Evolutionary conservation across 2,113 vertebrate genomes (phyloP).

Genomic region (Phycodurus eques): DNA sequence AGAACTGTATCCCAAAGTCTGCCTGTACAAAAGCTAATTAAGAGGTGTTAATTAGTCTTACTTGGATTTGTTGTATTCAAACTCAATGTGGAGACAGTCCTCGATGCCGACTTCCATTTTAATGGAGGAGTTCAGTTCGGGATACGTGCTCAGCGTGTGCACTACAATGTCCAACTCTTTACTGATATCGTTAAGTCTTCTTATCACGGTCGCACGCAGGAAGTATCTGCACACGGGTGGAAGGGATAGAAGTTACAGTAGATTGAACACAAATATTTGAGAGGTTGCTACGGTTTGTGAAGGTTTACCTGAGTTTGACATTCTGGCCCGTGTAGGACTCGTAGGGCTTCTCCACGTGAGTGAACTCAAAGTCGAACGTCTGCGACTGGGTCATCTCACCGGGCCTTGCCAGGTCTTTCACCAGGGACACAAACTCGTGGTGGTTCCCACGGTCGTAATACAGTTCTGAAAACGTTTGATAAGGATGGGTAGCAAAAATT

Average conservation of each 20-base stretch:
- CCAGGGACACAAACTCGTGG: conserved; percentile 96
- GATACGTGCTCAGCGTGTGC: conserved; percentile 91
- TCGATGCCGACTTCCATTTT: conserved; percentile 99
- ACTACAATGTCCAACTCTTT: conserved; percentile 98
- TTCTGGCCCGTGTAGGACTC: conserved; percentile 98
- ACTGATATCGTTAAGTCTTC: conserved; percentile 89
- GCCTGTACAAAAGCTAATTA: background rate
- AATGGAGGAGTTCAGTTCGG: conserved; percentile 96
- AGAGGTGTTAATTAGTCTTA: conserved; percentile 63
- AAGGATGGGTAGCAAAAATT: too few relatives aligned
- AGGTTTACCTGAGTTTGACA: conserved; percentile 86
- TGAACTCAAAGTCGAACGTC: conserved; percentile 97
- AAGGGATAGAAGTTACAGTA: too few relatives aligned
- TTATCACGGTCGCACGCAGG: conserved; percentile 90
- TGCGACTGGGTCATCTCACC: conserved; percentile 94
- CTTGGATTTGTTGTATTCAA: conserved; percentile 99
- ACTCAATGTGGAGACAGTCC: conserved; percentile 98
- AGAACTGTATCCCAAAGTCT: background rate
- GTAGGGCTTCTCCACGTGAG: conserved; percentile 96
- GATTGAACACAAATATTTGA: background rate
- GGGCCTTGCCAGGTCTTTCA: conserved; percentile 93
- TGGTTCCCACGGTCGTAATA: conserved; percentile 98
- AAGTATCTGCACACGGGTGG: conserved; percentile 82
- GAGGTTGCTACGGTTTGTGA: background rate
- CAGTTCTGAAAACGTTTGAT: conserved; percentile 75